Evolutionary conservation across 2,888 invertebrate species (phyloP).

Genomic region (Cyrtodaria siliqua): DNA sequence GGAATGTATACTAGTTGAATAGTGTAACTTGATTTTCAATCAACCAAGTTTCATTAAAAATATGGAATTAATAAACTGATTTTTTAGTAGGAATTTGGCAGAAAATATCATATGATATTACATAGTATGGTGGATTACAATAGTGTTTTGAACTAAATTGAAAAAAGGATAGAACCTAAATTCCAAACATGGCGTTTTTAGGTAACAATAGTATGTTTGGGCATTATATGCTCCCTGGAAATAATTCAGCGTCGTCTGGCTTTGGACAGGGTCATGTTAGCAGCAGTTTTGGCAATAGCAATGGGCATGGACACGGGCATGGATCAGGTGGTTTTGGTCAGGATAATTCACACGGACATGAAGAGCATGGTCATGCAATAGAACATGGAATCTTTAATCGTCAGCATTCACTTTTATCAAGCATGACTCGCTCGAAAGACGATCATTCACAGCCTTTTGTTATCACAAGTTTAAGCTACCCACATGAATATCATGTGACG

Average conservation of each 20-base stretch:
- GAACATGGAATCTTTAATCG: slow-evolving; percentile 32
- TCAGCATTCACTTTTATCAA: slow-evolving; percentile 52
- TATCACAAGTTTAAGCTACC: slow-evolving; percentile 41
- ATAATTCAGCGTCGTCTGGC: not conserved
- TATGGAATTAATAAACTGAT: no score
- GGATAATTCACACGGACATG: not conserved
- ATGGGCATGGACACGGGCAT: not conserved
- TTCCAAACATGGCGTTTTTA: slow-evolving; percentile 36
- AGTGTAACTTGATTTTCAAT: no score
- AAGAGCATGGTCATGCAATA: slow-evolving; percentile 3
- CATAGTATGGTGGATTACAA: no score
- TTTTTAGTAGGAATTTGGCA: no score
- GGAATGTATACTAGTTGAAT: no score
- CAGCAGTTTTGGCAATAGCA: slow-evolving; percentile 5
- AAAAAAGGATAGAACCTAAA: not conserved
- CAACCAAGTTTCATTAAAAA: no score
- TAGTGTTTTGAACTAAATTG: no score
- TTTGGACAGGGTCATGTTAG: slow-evolving; percentile 16
- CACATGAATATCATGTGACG: slow-evolving; percentile 29
- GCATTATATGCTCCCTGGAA: slow-evolving; percentile 34
- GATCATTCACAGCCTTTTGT: slow-evolving; percentile 48
- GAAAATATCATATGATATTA: no score
- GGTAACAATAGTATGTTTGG: slow-evolving; percentile 60
- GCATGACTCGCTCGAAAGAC: slow-evolving; percentile 58
- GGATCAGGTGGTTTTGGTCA: slow-evolving; percentile 7